Evolutionary conservation across 2,113 vertebrate genomes (phyloP), one percentile per base, ranked within the genome.

Genomic region (Calypte anna): DNA sequence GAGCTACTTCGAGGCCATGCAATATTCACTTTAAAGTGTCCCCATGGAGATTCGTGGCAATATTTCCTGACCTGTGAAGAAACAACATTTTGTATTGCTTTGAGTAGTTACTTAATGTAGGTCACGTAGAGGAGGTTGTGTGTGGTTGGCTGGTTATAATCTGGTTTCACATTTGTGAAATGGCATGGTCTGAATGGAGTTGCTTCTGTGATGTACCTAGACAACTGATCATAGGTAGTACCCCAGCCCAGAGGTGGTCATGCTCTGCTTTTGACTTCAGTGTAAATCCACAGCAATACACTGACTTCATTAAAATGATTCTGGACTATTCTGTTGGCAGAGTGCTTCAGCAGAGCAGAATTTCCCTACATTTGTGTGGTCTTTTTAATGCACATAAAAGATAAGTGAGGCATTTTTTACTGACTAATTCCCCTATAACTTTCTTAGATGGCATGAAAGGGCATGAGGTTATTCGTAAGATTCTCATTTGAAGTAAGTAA

Each of bases 401-500:
- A 87, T 82, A 91, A 90, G 83, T 84, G 59, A 38, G 4, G 66
- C 69, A 79, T 57, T 90, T 96, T 90, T 90, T 88, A 88, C 81
- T 72, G 15, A 82, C 80, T 88, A 76, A 96, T 94, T 93, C 70
- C 51, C 24, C 82, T 83, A 48, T 84, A 96, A 90, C 92, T 95
- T 95, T 91, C 91, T 83, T 87, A 95, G 87, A 78, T 94, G 94
- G 73, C 91, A 81, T 76, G 86, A 89, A 95, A 96, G 96, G 94
- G 92, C 92, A 90, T 46, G 75, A 95, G 92, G 96, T 93, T 96
- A 91, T 94, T 96, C 62, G 36, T 92, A 70, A 91, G 91, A 87
- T 92, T 95, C 90, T 96, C 77, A 94, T 96, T 97, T 97, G 63
- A 96, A 96, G 50, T 64, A 92, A 92, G 96, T 96, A 95, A 96